phyloP scores from a whole-genome alignment of 2,797 vertebrate genomes.

The Malurus leucopterus region DNA sequence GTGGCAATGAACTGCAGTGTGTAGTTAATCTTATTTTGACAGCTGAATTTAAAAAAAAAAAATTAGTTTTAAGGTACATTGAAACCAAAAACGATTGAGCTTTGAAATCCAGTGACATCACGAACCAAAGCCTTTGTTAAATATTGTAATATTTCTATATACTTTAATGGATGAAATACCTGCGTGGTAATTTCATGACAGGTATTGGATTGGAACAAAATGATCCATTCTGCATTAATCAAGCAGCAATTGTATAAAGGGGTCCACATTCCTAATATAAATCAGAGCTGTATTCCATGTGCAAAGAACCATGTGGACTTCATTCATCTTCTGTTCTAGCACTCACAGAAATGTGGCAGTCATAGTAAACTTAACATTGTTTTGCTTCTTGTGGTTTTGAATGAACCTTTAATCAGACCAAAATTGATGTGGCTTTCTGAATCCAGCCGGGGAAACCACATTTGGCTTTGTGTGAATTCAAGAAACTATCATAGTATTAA shows the following conservation, averaged over 20 bases:
- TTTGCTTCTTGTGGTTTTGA: constrained; percentile 60
- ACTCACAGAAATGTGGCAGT: constrained; percentile 8
- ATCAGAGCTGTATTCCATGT: neutral
- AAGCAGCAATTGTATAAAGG: neutral
- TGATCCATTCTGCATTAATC: neutral
- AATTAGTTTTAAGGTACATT: neutral
- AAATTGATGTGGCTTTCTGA: constrained; percentile 58
- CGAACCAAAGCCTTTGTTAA: neutral
- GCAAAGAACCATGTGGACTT: constrained; percentile 39
- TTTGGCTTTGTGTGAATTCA: constrained; percentile 21
- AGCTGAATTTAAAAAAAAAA: neutral
- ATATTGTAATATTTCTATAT: neutral
- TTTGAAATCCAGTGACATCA: neutral
- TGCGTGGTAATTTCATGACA: neutral
- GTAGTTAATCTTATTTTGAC: neutral
- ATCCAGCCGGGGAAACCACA: constrained; percentile 22
- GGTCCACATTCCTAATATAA: neutral
- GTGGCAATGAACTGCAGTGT: neutral
- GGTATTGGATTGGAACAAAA: neutral
- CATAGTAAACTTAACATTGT: constrained; percentile 46
- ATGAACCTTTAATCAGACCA: constrained; percentile 59
- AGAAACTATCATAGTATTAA: neutral
- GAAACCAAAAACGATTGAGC: neutral
- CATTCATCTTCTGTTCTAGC: constrained; percentile 47
- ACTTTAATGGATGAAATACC: neutral